Base-by-base conservation (phyloP, 2,888 invertebrate species). In the Agrochola macilenta region DNA sequence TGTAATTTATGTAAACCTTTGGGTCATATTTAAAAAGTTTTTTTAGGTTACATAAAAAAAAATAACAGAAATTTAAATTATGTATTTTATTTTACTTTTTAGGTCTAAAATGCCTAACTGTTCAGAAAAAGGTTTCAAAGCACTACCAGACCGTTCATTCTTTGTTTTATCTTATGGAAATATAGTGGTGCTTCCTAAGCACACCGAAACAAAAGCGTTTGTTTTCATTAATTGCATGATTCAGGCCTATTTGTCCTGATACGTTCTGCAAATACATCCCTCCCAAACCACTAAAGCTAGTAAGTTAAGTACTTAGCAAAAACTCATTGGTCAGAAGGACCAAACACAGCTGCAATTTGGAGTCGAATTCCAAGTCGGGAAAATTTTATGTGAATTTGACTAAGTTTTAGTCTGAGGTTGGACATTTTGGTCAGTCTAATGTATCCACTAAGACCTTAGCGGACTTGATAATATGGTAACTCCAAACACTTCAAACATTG, bases 1-100 rank as follows among this genome's bases (percentile, higher is more conserved):
- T 66, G 82, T 82, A 66, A 82, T 82, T 54, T 79, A 58, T 43
- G 58, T 76, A 35, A 52, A 77, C 35, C 58, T 82, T 82, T 60
- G 26, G 35, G 20, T 54, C 65, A 39, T 77, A 46, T 65, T 82
- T 26, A 43, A 17, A 82, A 60, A 20, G 54, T 60, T 7, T 17
- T 58, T 64, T 82, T 65, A 46, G 35, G 54, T 73, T 26, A 14
- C 14, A 8, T 17, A 20, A 35, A 5, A 26, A 9, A 35, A 35
- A 46, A 35, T n/a, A 11, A 43, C 5, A 14, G 17, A 60, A 57
- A 43, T 30, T 49, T 20, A n/a, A 39, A 14, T n/a, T 39, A n/a
- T n/a, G 1, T 20, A 7, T 20, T 23, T 1, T 63, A 2, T 35
- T 23, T 23, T 12, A 35, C 7, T 63, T 1, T 63, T 11, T 12